Conservation (phyloP, 1,140 invertebrate genomes). For the Drosophila bifasciata region DNA sequence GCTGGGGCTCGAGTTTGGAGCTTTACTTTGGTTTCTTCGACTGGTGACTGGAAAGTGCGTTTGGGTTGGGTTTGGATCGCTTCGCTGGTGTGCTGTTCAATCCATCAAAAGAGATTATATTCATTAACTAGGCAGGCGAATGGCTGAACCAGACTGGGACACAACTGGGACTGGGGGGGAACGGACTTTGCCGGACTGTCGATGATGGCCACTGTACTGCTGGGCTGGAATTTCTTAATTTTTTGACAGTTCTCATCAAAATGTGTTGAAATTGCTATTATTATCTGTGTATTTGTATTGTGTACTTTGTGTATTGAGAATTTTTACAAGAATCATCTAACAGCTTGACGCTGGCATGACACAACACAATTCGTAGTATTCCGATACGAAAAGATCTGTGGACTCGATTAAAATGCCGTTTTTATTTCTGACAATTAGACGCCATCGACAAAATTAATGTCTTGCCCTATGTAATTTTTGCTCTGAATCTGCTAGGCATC, state of each 20-base stretch:
- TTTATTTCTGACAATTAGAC: constrained; percentile 60
- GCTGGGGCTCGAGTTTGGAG: constrained; percentile 22
- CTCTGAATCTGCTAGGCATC: constrained; percentile 50
- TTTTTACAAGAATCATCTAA: constrained; percentile 77
- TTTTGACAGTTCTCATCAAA: constrained; percentile 80
- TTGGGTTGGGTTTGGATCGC: constrained; percentile 9
- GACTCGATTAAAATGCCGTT: constrained; percentile 73
- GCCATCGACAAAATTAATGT: constrained; percentile 50
- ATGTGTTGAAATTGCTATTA: constrained; percentile 78
- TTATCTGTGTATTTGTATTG: constrained; percentile 47
- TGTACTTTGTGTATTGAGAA: constrained; percentile 8
- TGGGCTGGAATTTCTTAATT: constrained; percentile 78
- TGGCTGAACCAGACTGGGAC: constrained; percentile 29
- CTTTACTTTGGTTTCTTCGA: constrained; percentile 21
- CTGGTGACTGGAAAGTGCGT: background rate
- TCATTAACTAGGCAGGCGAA: constrained; percentile 72
- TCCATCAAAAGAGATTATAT: constrained; percentile 81
- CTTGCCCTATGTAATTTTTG: constrained; percentile 36
- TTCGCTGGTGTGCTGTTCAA: constrained; percentile 61
- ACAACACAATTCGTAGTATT: constrained; percentile 49
- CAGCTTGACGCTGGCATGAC: constrained; percentile 58
- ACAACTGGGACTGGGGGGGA: background rate
- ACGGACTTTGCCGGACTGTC: background rate
- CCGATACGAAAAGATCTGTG: constrained; percentile 54
- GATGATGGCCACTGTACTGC: constrained; percentile 60